Evolutionary conservation across 2,113 vertebrate species (phyloP), one percentile per base, ranked within the genome.

Genomic region (Rhinoderma darwinii): DNA sequence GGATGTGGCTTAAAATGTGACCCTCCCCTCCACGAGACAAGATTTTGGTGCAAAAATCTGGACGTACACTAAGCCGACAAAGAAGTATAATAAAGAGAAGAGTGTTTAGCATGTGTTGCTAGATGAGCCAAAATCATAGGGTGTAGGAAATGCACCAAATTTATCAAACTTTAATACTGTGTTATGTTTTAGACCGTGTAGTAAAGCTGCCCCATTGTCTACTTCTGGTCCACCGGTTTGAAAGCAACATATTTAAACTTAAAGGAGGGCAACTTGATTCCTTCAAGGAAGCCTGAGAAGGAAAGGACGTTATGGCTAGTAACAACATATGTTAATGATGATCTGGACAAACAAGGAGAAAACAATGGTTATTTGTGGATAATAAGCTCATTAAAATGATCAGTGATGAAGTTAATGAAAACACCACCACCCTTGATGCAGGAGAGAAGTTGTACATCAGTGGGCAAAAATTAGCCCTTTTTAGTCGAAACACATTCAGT

Each of bases 281-380:
- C 94, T 95, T 94, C 93, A 90, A 92, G 94, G 93, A 89, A 92
- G 89, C 95, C 93, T 93, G 87, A 91, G 92, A 88, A 90, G 90
- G 93, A 92, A 95, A 96, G 93, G 91, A 92, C 84, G 91, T 95
- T 94, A 95, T 95, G 95, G 95, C 93, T 96, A 94, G 90, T 91
- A 93, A 94, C 89, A 93, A 93, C 15, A 90, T 92, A 93, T 41
- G 63, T 81, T 72, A 86, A 56, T 72, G 32, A 78, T 80, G 59
- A 79, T 54, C 50, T 86, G 77, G 37, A 86, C 78, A 86, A 81
- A 86, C 63, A 81, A 17, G 76, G 68, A 77, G 75, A 74, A 84
- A 59, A 75, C 35, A 72, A 70, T 37, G 14, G 79, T 87, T 87
- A 88, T 73, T 75, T 54, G 66, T 51, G 75, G 47, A 35, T 54